Evolutionary conservation across 2,888 invertebrate genomes (phyloP), one percentile per base, ranked within the genome.

Genomic region (Chorisops tibialis): DNA sequence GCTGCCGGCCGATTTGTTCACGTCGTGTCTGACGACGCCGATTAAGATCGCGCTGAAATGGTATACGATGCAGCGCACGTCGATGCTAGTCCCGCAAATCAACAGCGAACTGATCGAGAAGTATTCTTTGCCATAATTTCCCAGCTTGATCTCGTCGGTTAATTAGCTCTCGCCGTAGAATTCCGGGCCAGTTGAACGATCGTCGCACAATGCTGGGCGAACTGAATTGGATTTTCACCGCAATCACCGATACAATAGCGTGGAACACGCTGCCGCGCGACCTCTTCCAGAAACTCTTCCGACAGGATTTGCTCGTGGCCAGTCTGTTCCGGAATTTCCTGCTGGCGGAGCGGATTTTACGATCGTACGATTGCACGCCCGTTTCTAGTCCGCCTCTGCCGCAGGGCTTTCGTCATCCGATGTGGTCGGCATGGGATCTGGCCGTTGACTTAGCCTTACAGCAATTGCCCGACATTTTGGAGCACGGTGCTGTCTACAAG

Each of bases 161-260:
- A 16, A 41, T n/a, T 41, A 5, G 14, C 37, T n/a, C n/a, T n/a
- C n/a, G n/a, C n/a, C n/a, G n/a, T 43, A 93, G 93, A 79, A 94
- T 99, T 70, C 98, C 98, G 6, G 99, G 99, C 1, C 91, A 91
- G 74, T 84, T 96, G 69, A 91, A 90, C 68, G 97, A 98, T 80
- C 84, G 97, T 18, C 84, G 96, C 70, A 97, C 99, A 24, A 95
- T 98, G 93, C 83, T 98, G 68, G 99, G 99, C 50, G 98, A 99
- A 81, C 81, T 99, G 64, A 99, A 99, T 82, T 99, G 99, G 99
- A 97, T 99, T 75, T 99, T 99, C 81, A 99, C 99, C 2, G 98
- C 99, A 47, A 96, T 99, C 70, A 99, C 99, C 0, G 99, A 99
- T 78, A 99, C 99, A 9, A 98, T 99, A 74, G 99, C 99, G 1